A percentile compares a stretch with the other conserved stretches of the same genome.
Conservation (phyloP, 2,113 vertebrate species). For the Ameiurus melas region DNA sequence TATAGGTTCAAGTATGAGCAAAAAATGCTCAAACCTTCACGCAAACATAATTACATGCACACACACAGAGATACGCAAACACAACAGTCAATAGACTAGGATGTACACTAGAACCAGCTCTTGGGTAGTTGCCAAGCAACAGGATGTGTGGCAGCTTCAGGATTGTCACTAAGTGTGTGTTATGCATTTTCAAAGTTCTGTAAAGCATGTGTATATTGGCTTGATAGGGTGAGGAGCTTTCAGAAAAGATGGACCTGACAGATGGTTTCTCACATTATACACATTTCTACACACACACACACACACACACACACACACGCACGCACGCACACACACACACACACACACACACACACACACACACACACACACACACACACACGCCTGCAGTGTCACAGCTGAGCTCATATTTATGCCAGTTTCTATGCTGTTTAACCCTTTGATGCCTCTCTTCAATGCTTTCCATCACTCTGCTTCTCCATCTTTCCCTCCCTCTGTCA, state of each 20-base stretch:
- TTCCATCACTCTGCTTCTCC: neutral
- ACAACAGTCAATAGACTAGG: slow-evolving; percentile 38
- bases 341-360: slow-evolving; percentile 24
- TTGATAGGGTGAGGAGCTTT: slow-evolving; percentile 32
- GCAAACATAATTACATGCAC: neutral
- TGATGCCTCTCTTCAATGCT: slow-evolving; percentile 4
- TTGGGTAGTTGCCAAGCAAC: slow-evolving; percentile 51
- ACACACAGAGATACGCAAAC: neutral
- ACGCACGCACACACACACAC: slow-evolving; percentile 36
- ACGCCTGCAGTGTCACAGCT: slow-evolving; percentile 53
- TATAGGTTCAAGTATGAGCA: neutral
- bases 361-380: slow-evolving; percentile 37
- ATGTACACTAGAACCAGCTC: slow-evolving; percentile 27
- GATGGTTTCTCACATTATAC: slow-evolving; percentile 53
- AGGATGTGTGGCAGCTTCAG: slow-evolving; percentile 37
- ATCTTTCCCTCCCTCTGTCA: neutral
- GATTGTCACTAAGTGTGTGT: slow-evolving; percentile 42
- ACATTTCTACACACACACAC: slow-evolving; percentile 31
- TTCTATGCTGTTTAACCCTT: slow-evolving; percentile 51
- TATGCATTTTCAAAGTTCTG: slow-evolving; percentile 27
- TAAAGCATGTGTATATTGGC: slow-evolving; percentile 10
- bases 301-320: slow-evolving; percentile 30
- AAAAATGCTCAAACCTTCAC: neutral
- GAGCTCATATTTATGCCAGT: slow-evolving; percentile 55
- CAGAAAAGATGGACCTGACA: slow-evolving; percentile 48